These are phyloP conservation scores for Meloidogyne hapla DNA, from an alignment of 1,140 invertebrate species.

Conservation along the genomic window DNA sequence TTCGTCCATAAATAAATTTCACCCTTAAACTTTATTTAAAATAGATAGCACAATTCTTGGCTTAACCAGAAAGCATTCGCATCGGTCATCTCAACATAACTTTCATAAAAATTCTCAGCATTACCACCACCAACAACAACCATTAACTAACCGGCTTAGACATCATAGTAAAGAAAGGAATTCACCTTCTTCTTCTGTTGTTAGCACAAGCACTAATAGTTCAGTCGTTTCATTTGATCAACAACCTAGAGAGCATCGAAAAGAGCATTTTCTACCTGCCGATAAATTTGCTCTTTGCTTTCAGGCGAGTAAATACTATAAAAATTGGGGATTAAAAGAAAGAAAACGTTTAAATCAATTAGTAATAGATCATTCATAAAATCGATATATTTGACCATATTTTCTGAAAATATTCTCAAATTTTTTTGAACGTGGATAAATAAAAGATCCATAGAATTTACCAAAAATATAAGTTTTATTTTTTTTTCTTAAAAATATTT, in stretches of 20 bases:
- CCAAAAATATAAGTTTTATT: too few species aligned
- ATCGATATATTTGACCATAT: too few species aligned
- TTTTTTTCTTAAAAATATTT: too few species aligned
- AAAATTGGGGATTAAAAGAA: too few species aligned
- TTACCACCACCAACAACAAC: background rate
- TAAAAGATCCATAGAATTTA: too few species aligned
- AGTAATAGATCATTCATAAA: too few species aligned
- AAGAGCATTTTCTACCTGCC: constrained; percentile 26
- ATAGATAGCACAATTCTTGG: background rate
- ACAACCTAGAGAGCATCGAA: constrained; percentile 13
- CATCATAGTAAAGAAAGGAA: constrained; percentile 14
- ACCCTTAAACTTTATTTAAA: too few species aligned
- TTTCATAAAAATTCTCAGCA: constrained; percentile 2
- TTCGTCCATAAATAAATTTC: too few species aligned
- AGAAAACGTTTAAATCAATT: too few species aligned
- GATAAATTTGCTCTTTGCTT: constrained; percentile 33
- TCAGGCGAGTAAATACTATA: background rate
- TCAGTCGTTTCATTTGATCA: constrained; percentile 27
- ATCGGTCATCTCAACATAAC: constrained; percentile 11
- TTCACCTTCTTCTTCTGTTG: constrained; percentile 19
- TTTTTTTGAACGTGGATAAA: too few species aligned
- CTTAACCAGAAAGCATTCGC: background rate
- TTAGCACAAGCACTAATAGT: constrained; percentile 28
- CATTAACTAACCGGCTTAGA: background rate
- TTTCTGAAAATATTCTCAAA: too few species aligned